phyloP scores from a whole-genome alignment of 1,140 invertebrate species.

The Pachypeltis micranthus region DNA sequence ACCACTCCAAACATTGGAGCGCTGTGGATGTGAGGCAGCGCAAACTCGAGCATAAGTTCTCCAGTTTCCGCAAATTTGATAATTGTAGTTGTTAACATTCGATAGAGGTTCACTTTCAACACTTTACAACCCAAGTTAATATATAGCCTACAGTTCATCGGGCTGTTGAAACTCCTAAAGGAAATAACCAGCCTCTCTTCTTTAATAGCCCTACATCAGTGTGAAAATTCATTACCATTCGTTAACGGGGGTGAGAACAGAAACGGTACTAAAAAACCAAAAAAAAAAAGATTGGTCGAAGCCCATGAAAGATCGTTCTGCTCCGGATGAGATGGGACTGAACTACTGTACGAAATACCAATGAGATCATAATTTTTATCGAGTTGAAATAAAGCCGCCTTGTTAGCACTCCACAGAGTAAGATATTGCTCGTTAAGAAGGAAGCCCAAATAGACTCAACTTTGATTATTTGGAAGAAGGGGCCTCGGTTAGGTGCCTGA shows the following conservation, averaged over 20 bases:
- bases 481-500: not conserved
- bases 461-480: slow-evolving; percentile 13
- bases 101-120: too few species aligned
- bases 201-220: not conserved
- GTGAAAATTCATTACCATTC: not conserved
- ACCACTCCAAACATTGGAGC: too few species aligned
- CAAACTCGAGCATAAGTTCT: too few species aligned
- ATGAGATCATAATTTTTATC: not conserved
- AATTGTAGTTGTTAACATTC: too few species aligned
- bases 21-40: too few species aligned
- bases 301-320: not conserved
- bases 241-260: not conserved
- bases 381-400: slow-evolving; percentile 11
- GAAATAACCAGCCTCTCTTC: not conserved
- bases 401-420: slow-evolving; percentile 8
- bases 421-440: slow-evolving; percentile 14
- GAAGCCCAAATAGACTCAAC: slow-evolving; percentile 12
- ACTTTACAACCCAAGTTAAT: too few species aligned
- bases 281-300: not conserved
- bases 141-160: not conserved
- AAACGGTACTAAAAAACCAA: too few species aligned
- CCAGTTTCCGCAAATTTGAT: too few species aligned
- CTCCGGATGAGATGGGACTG: not conserved
- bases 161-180: not conserved
- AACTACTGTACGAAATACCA: slow-evolving; percentile 6